These are phyloP conservation scores for Archips xylosteana DNA, from an alignment of 2,888 invertebrate genomes.

Conservation along the genomic window DNA sequence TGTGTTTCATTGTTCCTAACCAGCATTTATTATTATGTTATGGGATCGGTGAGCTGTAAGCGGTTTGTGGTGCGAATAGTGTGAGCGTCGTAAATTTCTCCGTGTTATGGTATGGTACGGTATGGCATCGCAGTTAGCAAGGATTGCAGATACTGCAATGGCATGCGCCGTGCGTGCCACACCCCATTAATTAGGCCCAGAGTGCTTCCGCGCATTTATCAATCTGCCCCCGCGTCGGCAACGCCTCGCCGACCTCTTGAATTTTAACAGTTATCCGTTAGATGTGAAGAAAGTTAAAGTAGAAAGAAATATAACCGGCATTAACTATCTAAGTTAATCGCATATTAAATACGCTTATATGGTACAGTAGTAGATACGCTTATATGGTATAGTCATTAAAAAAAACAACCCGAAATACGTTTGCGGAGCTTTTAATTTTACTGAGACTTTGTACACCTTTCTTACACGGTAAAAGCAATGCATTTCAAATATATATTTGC, in stretches of 20 bases:
- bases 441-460: no score
- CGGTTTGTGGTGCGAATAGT: conserved; percentile 52
- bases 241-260: conserved; percentile 55
- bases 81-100: conserved; percentile 66
- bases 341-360: not conserved
- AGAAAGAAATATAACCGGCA: conserved; percentile 15
- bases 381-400: not conserved
- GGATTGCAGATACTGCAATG: conserved; percentile 74
- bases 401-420: not conserved
- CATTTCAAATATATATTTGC: no score
- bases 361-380: no score
- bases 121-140: conserved; percentile 63
- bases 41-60: conserved; percentile 49
- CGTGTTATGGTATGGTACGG: conserved; percentile 45
- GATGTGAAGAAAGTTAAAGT: conserved; percentile 28
- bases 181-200: conserved; percentile 82
- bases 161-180: conserved; percentile 79
- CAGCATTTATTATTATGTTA: conserved; percentile 17
- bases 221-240: conserved; percentile 68
- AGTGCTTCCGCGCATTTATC: conserved; percentile 85
- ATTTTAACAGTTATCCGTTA: conserved; percentile 42
- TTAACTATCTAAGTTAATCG: conserved; percentile 8
- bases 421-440: not conserved
- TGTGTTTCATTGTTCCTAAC: conserved; percentile 16
- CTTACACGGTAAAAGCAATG: not conserved